Percentiles rank a stretch among this genome's conserved stretches.
These are phyloP conservation scores for Steromphala cineraria DNA, from an alignment of 2,888 invertebrate genomes.

Conservation along the genomic window DNA sequence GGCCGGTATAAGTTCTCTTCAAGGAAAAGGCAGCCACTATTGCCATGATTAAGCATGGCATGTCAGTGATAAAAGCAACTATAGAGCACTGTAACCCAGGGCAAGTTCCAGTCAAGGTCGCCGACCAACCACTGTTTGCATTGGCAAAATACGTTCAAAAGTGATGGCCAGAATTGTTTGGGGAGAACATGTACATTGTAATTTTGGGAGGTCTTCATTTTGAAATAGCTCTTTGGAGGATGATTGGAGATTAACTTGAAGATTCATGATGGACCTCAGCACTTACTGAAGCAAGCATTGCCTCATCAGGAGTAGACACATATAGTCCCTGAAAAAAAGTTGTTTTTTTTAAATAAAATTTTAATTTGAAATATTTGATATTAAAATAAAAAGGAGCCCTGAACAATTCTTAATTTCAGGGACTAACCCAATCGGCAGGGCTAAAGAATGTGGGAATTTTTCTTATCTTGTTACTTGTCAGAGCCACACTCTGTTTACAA, in stretches of 20 bases:
- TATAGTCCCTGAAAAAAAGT: no score
- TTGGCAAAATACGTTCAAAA: constrained; percentile 25
- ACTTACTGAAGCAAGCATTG: constrained; percentile 4
- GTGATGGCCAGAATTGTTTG: constrained; percentile 24
- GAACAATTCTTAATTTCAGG: no score
- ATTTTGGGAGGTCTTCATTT: constrained; percentile 26
- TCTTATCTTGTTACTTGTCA: no score
- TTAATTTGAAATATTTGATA: no score
- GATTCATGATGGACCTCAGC: constrained; percentile 25
- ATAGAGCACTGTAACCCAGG: neutral
- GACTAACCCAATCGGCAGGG: no score
- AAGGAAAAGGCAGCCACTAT: neutral
- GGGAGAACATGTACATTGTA: constrained; percentile 7
- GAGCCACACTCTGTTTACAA: no score
- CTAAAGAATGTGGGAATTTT: no score
- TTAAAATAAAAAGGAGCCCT: no score
- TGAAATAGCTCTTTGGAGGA: constrained; percentile 20
- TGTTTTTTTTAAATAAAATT: no score
- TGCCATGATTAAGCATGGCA: constrained; percentile 28
- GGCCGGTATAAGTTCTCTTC: neutral
- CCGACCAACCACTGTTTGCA: constrained; percentile 26
- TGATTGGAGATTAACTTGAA: constrained; percentile 7
- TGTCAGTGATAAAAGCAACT: neutral
- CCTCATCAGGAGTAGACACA: neutral
- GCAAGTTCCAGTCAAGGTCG: neutral